Evolutionary conservation across 2,113 vertebrate species (phyloP), one percentile per base, ranked within the genome.

Genomic region (Leiothrix lutea): DNA sequence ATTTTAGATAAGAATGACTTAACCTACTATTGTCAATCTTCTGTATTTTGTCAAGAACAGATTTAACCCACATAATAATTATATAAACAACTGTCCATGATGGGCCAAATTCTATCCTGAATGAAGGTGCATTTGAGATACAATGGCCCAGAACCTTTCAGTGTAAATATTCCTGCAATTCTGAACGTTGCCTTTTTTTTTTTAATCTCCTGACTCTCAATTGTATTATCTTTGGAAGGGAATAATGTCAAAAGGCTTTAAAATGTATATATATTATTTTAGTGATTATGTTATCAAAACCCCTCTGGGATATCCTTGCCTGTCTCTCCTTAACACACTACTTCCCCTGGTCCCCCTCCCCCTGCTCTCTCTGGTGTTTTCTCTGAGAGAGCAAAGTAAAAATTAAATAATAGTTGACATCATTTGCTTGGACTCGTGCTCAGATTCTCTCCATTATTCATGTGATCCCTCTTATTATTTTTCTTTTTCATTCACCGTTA

Each of bases 241-340:
- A 90, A 97, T 97, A 93, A 83, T 73, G 80, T 94, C 92, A 90
- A 95, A 92, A 92, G 33, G 47, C 71, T 95, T 94, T 70, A 94
- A 95, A 88, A 80, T 69, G 70, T 86, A 92, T 91, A 94, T 93
- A 60, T 96, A 94, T 93, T 65, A 96, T 88, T 96, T 93, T 86
- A 82, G 95, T 92, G 91, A 94, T 94, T 95, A 86, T 97, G 79
- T 96, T 97, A 94, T 97, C 95, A 93, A 88, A 86, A 50, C 13
- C n/a, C 87, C 83, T 84, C 11, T 85, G 91, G 80, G 86, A 87
- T 94, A 82, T 57, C 61, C 74, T 75, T 95, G 56, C 61, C 38
- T 93, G 58, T 89, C 85, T 78, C 79, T 92, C 69, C 80, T 67
- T 79, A 73, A 35, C 50, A 51, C 3, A 1, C 35, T 29, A 3